Base-by-base conservation (phyloP, 2,797 vertebrate species). In the Amblyopsis hoosieri region DNA sequence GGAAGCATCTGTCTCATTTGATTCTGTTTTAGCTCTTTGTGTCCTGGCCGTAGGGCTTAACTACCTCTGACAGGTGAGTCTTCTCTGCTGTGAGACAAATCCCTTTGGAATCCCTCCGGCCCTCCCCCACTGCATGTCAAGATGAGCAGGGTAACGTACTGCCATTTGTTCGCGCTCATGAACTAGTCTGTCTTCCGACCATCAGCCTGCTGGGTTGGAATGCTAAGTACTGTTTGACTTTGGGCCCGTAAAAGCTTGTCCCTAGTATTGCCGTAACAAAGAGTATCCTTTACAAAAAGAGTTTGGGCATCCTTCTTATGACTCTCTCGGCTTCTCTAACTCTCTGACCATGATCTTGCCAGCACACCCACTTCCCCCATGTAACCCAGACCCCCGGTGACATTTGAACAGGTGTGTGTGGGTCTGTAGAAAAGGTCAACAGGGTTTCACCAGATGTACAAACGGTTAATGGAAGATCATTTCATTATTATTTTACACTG, bases 151-250 rank as follows among this genome's bases (percentile, higher is more conserved):
- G 74, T 9, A 62, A 75, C 66, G 82, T 79, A 69, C 57, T 50
- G 63, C 72, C 66, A 45, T 81, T 69, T 8, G 14, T 62, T 73
- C 69, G 63, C 59, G 64, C 17, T 4, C 66, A 54, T 85, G 82
- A 90, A 88, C 74, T 13, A 64, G 73, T 85, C 75, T 63, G 75
- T 75, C 82, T 80, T 23, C 48, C 54, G 14, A n/a, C 45, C 66
- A 29, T n/a, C 9, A 19, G 48, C 37, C 55, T 42, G 81, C 79
- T 67, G 57, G 64, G 79, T 56, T 79, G 84, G 88, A 91, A 90
- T 91, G 90, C 76, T 67, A 65, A 68, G 71, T 76, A 69, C 74
- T 90, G 82, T 89, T 90, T 92, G 89, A 75, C 72, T 89, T 90
- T 69, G 78, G 85, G 75, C 73, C 62, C 29, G 62, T 90, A 76